Conservation (phyloP, 1,140 invertebrate species). For the Dendroctonus ponderosae region DNA sequence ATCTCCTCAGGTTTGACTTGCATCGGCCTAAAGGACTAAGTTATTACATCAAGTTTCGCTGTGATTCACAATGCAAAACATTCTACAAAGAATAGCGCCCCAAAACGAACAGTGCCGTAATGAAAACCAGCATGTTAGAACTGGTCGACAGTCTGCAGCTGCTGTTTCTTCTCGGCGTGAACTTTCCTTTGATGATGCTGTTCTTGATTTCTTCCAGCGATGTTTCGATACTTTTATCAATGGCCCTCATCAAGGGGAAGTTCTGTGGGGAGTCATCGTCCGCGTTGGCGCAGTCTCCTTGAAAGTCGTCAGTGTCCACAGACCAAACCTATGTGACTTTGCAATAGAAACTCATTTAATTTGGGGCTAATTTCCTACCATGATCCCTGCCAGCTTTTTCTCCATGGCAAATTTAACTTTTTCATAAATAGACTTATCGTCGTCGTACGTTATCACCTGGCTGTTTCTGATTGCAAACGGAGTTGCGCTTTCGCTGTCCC, state of each 20-base stretch:
- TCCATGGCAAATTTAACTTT: conserved; percentile 66
- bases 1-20: too few relatives aligned
- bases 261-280: conserved; percentile 53
- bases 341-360: background rate
- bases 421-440: conserved; percentile 59
- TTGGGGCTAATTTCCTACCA: conserved; percentile 51
- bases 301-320: conserved; percentile 75
- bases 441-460: conserved; percentile 64
- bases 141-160: too few relatives aligned
- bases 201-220: conserved; percentile 58
- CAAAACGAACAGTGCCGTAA: too few relatives aligned
- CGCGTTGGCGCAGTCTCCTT: conserved; percentile 59
- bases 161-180: background rate
- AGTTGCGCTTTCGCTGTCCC: conserved; percentile 61
- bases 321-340: conserved; percentile 61
- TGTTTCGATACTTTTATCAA: conserved; percentile 59
- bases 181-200: conserved; percentile 22
- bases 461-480: conserved; percentile 60
- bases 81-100: too few relatives aligned
- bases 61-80: too few relatives aligned
- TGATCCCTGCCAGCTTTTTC: conserved; percentile 70
- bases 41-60: too few relatives aligned
- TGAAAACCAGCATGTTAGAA: too few relatives aligned
- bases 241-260: conserved; percentile 60
- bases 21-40: too few relatives aligned